phyloP scores from a whole-genome alignment of 35 echinoderm and acorn worm species.

The Diadema setosum region DNA sequence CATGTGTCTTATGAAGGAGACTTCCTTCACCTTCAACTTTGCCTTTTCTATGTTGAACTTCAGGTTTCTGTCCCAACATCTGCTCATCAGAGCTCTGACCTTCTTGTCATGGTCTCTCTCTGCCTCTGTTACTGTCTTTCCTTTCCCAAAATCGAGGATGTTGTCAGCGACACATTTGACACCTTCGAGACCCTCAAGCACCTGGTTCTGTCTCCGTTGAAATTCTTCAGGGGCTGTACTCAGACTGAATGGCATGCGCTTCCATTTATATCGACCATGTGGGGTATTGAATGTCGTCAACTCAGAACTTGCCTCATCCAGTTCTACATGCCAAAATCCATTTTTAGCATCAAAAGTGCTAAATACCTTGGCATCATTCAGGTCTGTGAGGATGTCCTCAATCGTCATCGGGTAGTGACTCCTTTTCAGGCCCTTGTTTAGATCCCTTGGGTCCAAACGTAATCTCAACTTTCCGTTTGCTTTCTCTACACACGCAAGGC shows the following conservation, averaged over 20 bases:
- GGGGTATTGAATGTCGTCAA: slow-evolving; percentile 73
- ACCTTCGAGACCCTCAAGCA: slow-evolving; percentile 2
- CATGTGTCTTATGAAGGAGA: slow-evolving; percentile 42
- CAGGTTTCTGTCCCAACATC: slow-evolving; percentile 52
- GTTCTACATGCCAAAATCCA: slow-evolving; percentile 64
- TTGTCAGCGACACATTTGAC: background rate
- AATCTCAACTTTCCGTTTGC: slow-evolving; percentile 3
- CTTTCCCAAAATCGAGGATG: slow-evolving; percentile 62
- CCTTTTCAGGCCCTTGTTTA: slow-evolving; percentile 62
- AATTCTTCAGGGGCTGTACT: slow-evolving; percentile 60
- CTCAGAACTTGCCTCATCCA: slow-evolving; percentile 44
- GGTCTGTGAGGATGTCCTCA: slow-evolving; percentile 51
- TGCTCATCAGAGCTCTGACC: slow-evolving; percentile 25
- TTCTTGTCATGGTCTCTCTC: slow-evolving; percentile 52
- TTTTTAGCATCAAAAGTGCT: slow-evolving; percentile 44
- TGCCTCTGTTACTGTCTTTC: slow-evolving; percentile 47
- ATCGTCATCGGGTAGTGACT: slow-evolving; percentile 58
- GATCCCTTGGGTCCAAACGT: slow-evolving; percentile 29
- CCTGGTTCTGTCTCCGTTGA: slow-evolving; percentile 30
- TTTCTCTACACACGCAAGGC: slow-evolving; percentile 37
- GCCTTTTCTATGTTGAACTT: slow-evolving; percentile 56
- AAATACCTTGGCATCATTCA: slow-evolving; percentile 66
- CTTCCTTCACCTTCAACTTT: slow-evolving; percentile 36
- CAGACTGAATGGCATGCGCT: slow-evolving; percentile 72
- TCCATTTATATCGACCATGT: slow-evolving; percentile 65